A percentile compares a stretch with the other conserved stretches of the same genome.
phyloP scores from a whole-genome alignment of 2,888 invertebrate genomes.

The Drosophila yooni region DNA sequence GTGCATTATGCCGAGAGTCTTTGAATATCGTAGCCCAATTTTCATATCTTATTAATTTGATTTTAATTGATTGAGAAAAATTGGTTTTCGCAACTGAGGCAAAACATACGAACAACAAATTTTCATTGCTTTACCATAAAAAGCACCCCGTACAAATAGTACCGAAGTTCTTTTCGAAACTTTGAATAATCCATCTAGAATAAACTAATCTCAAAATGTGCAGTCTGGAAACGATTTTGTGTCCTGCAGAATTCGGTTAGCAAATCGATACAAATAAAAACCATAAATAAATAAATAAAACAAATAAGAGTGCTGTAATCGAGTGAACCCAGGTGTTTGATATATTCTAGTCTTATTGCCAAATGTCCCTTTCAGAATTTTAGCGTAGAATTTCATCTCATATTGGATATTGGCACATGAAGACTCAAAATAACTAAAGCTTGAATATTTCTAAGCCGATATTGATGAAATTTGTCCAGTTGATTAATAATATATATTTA shows the following conservation, averaged over 20 bases:
- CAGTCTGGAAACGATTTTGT: not conserved
- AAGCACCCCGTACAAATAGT: not conserved
- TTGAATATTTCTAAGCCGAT: not conserved
- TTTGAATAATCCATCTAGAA: not conserved
- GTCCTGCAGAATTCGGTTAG: not conserved
- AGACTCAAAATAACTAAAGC: not conserved
- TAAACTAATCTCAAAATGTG: not conserved
- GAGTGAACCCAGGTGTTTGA: not conserved
- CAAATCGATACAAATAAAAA: not conserved
- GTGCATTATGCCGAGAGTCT: slow-evolving; percentile 37
- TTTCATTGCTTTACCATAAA: not conserved
- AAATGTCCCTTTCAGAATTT: no score
- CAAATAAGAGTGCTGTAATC: not conserved
- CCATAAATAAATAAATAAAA: not conserved
- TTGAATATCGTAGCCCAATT: not conserved
- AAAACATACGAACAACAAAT: not conserved
- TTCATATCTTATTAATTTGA: slow-evolving; percentile 17
- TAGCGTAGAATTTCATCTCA: no score
- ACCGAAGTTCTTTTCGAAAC: not conserved
- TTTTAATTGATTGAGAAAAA: slow-evolving; percentile 14
- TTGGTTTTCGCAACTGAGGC: slow-evolving; percentile 1
- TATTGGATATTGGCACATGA: not conserved
- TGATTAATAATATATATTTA: not conserved
- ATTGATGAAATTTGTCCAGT: not conserved
- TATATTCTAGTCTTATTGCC: not conserved